Evolutionary conservation across 1,140 invertebrate genomes (phyloP).

Genomic region (Cherax quadricarinatus): DNA sequence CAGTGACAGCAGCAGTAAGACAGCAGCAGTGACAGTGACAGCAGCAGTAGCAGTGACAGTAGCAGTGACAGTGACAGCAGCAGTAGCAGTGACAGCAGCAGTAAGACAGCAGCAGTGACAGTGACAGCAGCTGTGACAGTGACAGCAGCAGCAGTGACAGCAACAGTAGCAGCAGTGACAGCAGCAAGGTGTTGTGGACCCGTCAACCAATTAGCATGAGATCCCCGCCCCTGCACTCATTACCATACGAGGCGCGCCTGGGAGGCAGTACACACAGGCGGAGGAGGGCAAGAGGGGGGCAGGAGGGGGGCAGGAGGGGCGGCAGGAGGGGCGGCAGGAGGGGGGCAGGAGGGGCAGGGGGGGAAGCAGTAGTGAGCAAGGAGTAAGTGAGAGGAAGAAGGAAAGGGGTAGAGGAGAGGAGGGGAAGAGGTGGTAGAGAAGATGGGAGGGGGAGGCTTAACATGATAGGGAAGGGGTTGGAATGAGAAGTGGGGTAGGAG

Average conservation of each 20-base stretch:
- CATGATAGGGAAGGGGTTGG: background rate
- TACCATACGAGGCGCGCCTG: slow-evolving; percentile 23
- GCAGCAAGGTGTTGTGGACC: slow-evolving; percentile 43
- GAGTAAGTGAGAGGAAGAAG: background rate
- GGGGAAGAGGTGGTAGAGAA: background rate
- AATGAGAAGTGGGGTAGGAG: background rate
- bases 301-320: background rate
- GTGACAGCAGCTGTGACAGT: background rate
- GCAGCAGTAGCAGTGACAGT: no score
- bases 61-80: no score
- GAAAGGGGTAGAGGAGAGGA: background rate
- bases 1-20: no score
- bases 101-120: no score
- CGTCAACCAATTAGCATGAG: slow-evolving; percentile 42
- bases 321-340: background rate
- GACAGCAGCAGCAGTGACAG: no score
- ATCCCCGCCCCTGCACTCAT: slow-evolving; percentile 36
- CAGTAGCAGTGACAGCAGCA: no score
- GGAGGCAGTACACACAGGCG: no score
- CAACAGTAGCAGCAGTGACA: background rate
- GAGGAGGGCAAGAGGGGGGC: background rate
- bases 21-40: no score
- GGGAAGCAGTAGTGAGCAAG: background rate
- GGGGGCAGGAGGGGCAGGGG: no score
- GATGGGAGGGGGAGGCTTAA: background rate